Conservation (phyloP, 2,888 invertebrate genomes). For the Cerastis leucographa region DNA sequence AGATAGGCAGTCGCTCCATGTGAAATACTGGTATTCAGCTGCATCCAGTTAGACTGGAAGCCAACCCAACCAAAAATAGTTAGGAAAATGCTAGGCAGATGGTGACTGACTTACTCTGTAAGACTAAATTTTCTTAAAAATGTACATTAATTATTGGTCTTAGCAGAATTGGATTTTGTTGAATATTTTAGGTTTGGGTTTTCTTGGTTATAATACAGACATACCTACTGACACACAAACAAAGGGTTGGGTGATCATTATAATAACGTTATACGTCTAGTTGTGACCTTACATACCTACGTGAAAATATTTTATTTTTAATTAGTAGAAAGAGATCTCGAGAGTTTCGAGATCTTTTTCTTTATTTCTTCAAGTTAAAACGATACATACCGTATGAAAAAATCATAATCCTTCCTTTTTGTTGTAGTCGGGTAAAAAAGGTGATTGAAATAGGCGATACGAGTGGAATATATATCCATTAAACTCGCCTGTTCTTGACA, state of each 20-base stretch:
- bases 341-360: background rate
- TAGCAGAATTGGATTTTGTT: too few species aligned
- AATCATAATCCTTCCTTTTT: background rate
- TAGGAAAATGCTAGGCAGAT: too few species aligned
- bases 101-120: too few species aligned
- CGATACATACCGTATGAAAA: background rate
- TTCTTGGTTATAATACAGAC: background rate
- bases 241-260: background rate
- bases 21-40: too few species aligned
- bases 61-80: too few species aligned
- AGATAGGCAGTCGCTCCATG: too few species aligned
- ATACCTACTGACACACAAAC: background rate
- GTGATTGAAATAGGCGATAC: background rate
- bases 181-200: background rate
- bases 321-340: background rate
- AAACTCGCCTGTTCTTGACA: constrained; percentile 34
- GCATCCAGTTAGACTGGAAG: too few species aligned
- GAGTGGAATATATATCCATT: constrained; percentile 3
- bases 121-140: background rate
- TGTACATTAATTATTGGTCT: too few species aligned
- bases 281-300: too few species aligned
- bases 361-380: background rate
- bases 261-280: background rate
- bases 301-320: background rate
- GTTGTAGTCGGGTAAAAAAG: background rate